Evolutionary conservation across 2,113 vertebrate genomes (phyloP), one percentile per base, ranked within the genome.

Genomic region (Ovis canadensis): DNA sequence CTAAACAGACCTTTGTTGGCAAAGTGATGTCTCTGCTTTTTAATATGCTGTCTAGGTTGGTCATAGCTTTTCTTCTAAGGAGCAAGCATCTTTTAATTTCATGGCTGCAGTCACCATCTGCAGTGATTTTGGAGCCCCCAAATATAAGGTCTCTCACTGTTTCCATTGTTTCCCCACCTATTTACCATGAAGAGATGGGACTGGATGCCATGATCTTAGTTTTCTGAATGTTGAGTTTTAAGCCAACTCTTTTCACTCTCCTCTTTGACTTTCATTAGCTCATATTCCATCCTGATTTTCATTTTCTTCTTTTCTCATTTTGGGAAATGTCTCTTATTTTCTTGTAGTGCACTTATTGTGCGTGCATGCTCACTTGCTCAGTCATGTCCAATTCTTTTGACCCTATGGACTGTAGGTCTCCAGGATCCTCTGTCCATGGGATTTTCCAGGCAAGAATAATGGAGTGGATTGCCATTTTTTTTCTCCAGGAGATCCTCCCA

Each of bases 311-410:
- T 64, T 15, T n/a, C 50, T 77, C 16, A 2, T 50, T 48, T 23
- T 40, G 67, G 14, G 2, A 29, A 7, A 29, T 77, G 27, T 40
- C n/a, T 10, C 52, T 95, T 25, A 74, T 48, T 84, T 90, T 57
- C 33, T 90, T 83, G 33, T 33, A 82, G 36, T 15, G 9, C 6
- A 43, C 71, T 59, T 82, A 29, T 48, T 36, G 36, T 77, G 71
- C 0, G 0, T 27, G 36, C 0, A 0, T 43, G 3, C 71, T 77
- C 36, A 77, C 11, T 43, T 77, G 36, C 1, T 43, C 23, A 43
- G 71, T 77, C 36, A 27, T 43, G 36, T 77, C 71, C 36, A 27
- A 43, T 6, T 77, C 71, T 43, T 77, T 43, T 40, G 71, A 77
- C 12, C 36, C 71, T 77, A 25, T 27, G 64, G n/a, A 71, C 17